Evolutionary conservation across 2,113 vertebrate genomes (phyloP), one percentile per base, ranked within the genome.

Genomic region (Machaerirhynchus nigripectus): DNA sequence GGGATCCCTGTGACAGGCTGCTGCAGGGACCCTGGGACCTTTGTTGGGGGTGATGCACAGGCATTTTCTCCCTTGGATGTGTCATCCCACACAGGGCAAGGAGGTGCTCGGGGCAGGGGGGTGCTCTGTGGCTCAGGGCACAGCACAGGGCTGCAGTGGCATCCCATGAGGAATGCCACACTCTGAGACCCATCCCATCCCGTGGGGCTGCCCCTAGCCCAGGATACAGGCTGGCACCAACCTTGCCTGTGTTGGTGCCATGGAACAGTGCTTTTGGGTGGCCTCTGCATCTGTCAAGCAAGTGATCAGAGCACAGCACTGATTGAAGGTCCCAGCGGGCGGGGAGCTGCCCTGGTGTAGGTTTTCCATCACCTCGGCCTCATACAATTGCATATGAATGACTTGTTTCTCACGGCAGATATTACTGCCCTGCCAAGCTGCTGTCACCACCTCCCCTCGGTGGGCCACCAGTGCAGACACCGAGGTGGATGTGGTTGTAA

Each of bases 311-410:
- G 80, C 79, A 49, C 8, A 56, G 90, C 88, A 84, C 56, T 94
- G 96, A 96, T 97, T 96, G 74, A 63, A 6, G 4, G 9, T 80
- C 90, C 44, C 60, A n/a, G 69, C 0, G 0, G 26, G 67, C 1
- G 0, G 22, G 89, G 44, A 89, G 63, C 59, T 77, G 69, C 55
- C 0, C 1, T 21, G 82, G 94, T 93, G 83, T 90, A 71, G 76
- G 73, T 78, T 96, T 97, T 92, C 96, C 52, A 49, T 80, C 46
- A 22, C 75, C 75, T 83, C 6, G 0, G 19, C 78, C 75, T 92
- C n/a, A 1, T 37, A 74, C 88, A 56, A 56, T 92, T 92, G 88
- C 92, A 86, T 89, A 60, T 93, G 92, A 92, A 80, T 91, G 87
- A 85, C 83, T 87, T 67, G 89, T 77, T 86, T 59, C 80, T 70